Evolutionary conservation across 2,113 vertebrate species (phyloP).

Genomic region (Pterocles gutturalis): DNA sequence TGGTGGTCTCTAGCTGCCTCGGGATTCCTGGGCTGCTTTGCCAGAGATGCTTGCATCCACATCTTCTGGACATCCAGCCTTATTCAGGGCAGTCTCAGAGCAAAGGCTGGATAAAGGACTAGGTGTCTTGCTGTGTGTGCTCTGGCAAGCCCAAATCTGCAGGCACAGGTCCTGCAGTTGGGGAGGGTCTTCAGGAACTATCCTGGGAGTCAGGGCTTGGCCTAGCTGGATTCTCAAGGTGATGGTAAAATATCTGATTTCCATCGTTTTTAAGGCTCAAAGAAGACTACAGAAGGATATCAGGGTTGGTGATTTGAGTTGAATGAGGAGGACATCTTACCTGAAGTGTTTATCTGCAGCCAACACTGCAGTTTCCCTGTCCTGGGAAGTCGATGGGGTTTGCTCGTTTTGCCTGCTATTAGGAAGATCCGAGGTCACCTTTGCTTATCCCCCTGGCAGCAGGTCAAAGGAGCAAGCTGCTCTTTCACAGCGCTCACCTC

Average conservation of each 20-base stretch:
- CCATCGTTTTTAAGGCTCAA: neutral
- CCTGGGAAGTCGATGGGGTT: neutral
- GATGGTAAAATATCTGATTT: neutral
- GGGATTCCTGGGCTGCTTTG: neutral
- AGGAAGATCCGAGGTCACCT: neutral
- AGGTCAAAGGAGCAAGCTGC: neutral
- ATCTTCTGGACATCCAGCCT: neutral
- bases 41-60: fast-evolving
- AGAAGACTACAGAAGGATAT: neutral
- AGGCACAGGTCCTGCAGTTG: neutral
- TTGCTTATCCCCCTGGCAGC: neutral
- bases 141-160: neutral
- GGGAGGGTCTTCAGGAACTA: neutral
- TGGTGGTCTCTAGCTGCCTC: neutral
- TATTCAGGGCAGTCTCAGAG: neutral
- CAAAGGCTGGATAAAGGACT: neutral
- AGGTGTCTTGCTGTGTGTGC: neutral
- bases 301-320: neutral
- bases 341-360: neutral
- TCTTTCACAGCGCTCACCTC: neutral
- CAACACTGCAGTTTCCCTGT: neutral
- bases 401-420: fast-evolving
- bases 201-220: neutral
- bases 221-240: neutral
- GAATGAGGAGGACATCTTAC: neutral